Evolutionary conservation across 2,113 vertebrate genomes (phyloP).

Genomic region (Lonchura striata): DNA sequence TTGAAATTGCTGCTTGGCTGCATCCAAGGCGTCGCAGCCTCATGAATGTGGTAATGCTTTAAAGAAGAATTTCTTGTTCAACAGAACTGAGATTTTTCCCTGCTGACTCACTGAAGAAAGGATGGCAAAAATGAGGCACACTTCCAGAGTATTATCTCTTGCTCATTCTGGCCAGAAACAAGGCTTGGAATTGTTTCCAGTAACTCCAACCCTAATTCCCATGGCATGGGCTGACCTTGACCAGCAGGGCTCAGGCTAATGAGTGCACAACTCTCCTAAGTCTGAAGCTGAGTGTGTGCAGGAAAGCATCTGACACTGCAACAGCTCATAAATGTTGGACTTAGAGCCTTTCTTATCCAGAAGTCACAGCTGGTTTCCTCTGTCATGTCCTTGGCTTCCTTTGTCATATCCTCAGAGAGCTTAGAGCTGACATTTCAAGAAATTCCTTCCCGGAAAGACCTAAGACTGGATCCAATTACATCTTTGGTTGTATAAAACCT

Average conservation of each 20-base stretch:
- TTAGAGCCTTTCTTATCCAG: slow-evolving; percentile 58
- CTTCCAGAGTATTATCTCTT: slow-evolving; percentile 22
- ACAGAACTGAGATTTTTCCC: not conserved
- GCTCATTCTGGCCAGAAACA: not conserved
- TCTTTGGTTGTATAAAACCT: slow-evolving; percentile 13
- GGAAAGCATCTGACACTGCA: slow-evolving; percentile 45
- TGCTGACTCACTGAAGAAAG: slow-evolving; percentile 19
- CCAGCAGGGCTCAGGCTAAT: not conserved
- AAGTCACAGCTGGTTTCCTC: slow-evolving; percentile 65
- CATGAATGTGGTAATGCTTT: not conserved
- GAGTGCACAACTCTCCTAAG: not conserved
- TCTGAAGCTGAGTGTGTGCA: not conserved
- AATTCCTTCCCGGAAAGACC: slow-evolving; percentile 43
- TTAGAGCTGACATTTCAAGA: slow-evolving; percentile 51
- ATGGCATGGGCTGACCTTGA: not conserved
- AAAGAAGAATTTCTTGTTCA: not conserved
- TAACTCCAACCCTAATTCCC: slow-evolving; percentile 40
- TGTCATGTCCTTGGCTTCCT: slow-evolving; percentile 62
- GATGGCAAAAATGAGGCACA: slow-evolving; percentile 41
- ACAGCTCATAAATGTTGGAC: slow-evolving; percentile 48
- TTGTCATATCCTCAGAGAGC: slow-evolving; percentile 53
- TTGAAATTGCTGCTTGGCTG: not conserved
- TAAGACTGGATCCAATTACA: slow-evolving; percentile 51
- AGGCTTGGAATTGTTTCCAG: slow-evolving; percentile 46
- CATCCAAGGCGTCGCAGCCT: not conserved